Conservation (phyloP, 1,140 invertebrate species). For the Telenomus remus region DNA sequence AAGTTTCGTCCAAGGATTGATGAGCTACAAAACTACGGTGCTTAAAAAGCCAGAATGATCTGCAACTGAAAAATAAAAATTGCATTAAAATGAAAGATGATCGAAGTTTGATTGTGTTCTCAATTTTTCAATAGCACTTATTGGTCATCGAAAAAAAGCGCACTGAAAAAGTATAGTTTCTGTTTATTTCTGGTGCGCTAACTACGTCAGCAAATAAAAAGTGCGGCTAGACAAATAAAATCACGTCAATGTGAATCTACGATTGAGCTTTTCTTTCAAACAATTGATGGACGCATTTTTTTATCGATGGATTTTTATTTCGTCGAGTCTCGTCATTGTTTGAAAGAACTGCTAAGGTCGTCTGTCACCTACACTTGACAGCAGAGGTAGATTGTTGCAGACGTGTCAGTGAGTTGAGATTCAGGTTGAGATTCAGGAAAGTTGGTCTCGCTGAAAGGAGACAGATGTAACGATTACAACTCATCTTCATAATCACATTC, state of each 20-base stretch:
- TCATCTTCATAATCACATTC: constrained; percentile 34
- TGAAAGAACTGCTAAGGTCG: constrained; percentile 61
- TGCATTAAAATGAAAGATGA: constrained; percentile 2
- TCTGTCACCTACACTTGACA: constrained; percentile 75
- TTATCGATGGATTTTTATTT: not conserved
- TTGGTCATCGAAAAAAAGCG: constrained; percentile 22
- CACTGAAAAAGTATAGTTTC: no score
- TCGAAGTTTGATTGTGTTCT: not conserved
- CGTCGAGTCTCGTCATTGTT: constrained; percentile 32
- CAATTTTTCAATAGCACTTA: not conserved
- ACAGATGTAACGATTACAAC: constrained; percentile 68
- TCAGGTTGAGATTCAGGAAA: constrained; percentile 96
- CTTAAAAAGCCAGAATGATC: constrained; percentile 51
- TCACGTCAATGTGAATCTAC: no score
- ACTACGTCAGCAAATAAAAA: no score
- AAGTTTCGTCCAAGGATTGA: constrained; percentile 8
- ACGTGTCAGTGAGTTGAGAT: constrained; percentile 89
- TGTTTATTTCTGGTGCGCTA: no score
- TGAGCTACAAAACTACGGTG: constrained; percentile 12
- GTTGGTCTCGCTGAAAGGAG: constrained; percentile 94
- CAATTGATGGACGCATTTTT: no score
- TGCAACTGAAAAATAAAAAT: constrained; percentile 54
- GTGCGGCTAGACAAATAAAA: no score
- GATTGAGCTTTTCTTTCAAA: no score
- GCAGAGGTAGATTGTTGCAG: constrained; percentile 85